Evolutionary conservation across 2,797 vertebrate genomes (phyloP), one percentile per base, ranked within the genome.

Genomic region (Tapirus indicus): DNA sequence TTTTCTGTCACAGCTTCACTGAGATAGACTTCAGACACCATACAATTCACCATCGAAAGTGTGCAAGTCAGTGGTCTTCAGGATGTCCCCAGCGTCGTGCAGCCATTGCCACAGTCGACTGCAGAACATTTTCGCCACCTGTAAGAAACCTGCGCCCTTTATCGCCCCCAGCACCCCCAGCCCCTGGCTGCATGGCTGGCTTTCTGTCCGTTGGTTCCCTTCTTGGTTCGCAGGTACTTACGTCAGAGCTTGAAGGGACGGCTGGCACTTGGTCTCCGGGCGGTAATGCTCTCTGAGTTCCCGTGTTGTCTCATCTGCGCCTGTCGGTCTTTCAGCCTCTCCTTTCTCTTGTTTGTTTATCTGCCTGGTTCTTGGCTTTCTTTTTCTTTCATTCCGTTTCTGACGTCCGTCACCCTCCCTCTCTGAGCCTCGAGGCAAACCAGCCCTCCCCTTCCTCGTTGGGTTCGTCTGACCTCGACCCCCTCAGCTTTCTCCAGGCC

Each of bases 361-460:
- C 69, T 64, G n/a, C 49, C 38, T 52, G 35, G 66, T 12, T 62
- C 60, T 44, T 2, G 12, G 58, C 38, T 85, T n/a, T 54, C 58
- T 17, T 11, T 29, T 32, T 32, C 7, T 29, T 17, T 25, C 23
- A 29, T 21, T 0, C 69, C 23, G 0, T 0, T 88, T 88, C 56
- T 56, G 64, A 6, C 16, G 2, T 17, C 85, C 27, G 21, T 44
- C 32, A 5, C 5, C 21, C 12, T n/a, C 88, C 62, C 66, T 6
- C 64, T 77, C 78, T 47, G 69, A 38, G 47, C 1, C 35, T 27
- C 0, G 21, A 58, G 84, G 20, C 29, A 32, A 35, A 7, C 21
- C 41, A 6, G 25, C 12, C 13, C 56, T 9, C 54, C 10, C 2
- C 20, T 38, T 20, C 1, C 11, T 12, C 1, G 0, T 12, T 0